Evolutionary conservation across 2,113 vertebrate species (phyloP).

Genomic region (Emydocephalus ijimae): DNA sequence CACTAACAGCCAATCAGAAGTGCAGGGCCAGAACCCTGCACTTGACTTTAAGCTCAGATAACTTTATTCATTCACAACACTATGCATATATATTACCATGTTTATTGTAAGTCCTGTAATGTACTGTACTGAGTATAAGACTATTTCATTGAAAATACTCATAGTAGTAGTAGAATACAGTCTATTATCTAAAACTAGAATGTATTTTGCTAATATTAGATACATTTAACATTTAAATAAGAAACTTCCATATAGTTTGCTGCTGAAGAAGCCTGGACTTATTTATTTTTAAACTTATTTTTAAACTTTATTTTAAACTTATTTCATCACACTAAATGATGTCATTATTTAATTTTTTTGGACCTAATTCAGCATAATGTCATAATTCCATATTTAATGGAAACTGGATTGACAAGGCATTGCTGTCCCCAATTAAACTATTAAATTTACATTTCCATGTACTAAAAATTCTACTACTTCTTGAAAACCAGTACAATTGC

Average conservation of each 20-base stretch:
- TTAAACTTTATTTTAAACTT: neutral
- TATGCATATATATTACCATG: neutral
- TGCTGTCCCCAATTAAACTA: neutral
- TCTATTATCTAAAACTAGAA: neutral
- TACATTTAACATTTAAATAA: neutral
- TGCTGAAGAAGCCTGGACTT: neutral
- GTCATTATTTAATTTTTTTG: neutral
- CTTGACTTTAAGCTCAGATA: too few species aligned
- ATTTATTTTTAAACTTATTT: neutral
- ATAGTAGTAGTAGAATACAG: neutral
- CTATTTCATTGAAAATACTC: neutral
- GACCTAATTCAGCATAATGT: neutral
- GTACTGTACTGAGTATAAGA: neutral
- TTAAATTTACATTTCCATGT: neutral
- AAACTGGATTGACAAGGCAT: neutral
- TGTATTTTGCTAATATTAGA: neutral
- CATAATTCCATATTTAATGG: neutral
- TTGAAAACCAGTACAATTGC: neutral
- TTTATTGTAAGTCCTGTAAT: neutral
- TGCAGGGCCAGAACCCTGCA: too few species aligned
- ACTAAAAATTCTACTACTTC: neutral
- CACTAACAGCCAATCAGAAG: too few species aligned
- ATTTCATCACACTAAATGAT: neutral
- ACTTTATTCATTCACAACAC: too few species aligned
- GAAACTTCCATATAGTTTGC: neutral